phyloP scores from a whole-genome alignment of 2,888 invertebrate species.

The Pilophorus perplexus region DNA sequence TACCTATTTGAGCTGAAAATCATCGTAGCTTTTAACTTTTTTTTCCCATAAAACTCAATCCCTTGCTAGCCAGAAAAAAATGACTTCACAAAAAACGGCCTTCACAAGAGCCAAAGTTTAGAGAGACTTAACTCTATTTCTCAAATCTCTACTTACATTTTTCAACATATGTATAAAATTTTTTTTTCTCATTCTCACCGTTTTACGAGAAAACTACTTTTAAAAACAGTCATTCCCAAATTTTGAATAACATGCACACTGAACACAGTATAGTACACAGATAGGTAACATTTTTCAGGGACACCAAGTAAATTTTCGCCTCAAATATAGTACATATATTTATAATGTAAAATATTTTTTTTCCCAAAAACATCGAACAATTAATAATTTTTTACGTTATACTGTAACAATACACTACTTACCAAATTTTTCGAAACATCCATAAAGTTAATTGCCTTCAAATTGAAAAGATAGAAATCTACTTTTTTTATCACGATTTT shows the following conservation, averaged over 20 bases:
- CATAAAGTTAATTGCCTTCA: constrained; percentile 12
- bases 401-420: constrained; percentile 22
- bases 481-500: not conserved
- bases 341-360: constrained; percentile 35
- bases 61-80: too few relatives aligned
- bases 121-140: too few relatives aligned
- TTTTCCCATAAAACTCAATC: too few relatives aligned
- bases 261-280: constrained; percentile 46
- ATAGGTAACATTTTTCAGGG: constrained; percentile 43
- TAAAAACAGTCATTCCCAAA: not conserved
- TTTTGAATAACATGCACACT: constrained; percentile 39
- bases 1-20: too few relatives aligned
- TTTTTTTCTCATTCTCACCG: constrained; percentile 9
- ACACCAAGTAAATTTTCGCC: constrained; percentile 40
- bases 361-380: constrained; percentile 37
- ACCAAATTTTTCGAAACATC: constrained; percentile 20
- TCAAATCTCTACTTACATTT: not conserved
- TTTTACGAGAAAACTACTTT: not conserved
- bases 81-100: too few relatives aligned
- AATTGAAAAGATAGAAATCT: not conserved
- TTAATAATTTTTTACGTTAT: constrained; percentile 18
- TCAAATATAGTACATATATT: constrained; percentile 28
- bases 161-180: constrained; percentile 14
- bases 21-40: too few relatives aligned
- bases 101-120: too few relatives aligned